Evolutionary conservation across 1,140 invertebrate species (phyloP), one percentile per base, ranked within the genome.

Genomic region (Drosophila mayri): DNA sequence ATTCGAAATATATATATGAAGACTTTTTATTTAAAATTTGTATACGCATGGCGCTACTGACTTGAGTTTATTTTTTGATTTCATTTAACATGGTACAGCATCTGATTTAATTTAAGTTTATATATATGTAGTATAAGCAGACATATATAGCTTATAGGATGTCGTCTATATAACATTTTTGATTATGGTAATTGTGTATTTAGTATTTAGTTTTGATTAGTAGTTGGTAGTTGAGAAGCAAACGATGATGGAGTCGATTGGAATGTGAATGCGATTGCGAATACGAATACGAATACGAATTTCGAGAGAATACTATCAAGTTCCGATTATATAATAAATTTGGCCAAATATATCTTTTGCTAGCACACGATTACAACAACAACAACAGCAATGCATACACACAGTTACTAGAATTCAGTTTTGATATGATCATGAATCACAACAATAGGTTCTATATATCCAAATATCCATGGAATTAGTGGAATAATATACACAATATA

Each of bases 381-480:
- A 32, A 79, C 75, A 83, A 88, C 76, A 83, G 64, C 79, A 76
- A 76, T 87, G 65, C 65, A 43, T 43, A 81, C 52, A 77, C 30
- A 78, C 52, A 77, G 38, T 76, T 76, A 73, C 55, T 86, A 86
- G 71, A 86, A 70, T 87, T 87, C 64, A 73, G 83, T 50, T 63
- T 87, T 87, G 84, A 88, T 88, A 88, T 88, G 84, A 88, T 90
- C 84, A 90, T 84, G 70, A 88, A 88, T 88, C 84, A 88, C 84
- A 88, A 88, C 84, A 90, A 85, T 78, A 81, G 77, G 73, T 77
- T 84, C n/a, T 54, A 60, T 54, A 60, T 60, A 37, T 54, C 50
- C 70, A 67, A 88, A 76, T 88, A 81, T 84, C 63, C 62, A 72
- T 86, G 67, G 62, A 76, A 38, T 46, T 49, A 70, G 63, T 25